phyloP scores from a whole-genome alignment of 2,888 invertebrate genomes.

The Phyllotreta striolata region DNA sequence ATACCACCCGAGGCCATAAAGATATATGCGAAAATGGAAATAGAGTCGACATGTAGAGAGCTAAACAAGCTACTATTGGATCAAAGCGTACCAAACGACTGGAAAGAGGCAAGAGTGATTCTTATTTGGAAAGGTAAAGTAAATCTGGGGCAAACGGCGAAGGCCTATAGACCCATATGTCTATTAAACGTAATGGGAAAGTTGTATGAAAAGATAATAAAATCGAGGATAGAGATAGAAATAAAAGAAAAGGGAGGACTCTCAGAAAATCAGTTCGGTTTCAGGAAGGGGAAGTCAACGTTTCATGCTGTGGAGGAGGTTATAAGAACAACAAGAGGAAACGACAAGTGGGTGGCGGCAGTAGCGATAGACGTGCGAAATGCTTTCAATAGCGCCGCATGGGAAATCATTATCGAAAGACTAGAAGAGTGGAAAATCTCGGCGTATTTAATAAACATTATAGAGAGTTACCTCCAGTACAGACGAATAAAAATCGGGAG shows the following conservation, averaged over 20 bases:
- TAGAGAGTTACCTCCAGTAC: slow-evolving; percentile 22
- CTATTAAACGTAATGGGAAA: slow-evolving; percentile 31
- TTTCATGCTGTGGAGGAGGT: slow-evolving; percentile 19
- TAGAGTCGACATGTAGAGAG: background rate
- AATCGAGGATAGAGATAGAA: background rate
- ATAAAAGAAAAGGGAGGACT: background rate
- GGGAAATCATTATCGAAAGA: slow-evolving; percentile 23
- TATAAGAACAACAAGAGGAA: background rate
- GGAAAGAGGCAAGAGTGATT: slow-evolving; percentile 27
- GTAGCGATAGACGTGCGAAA: slow-evolving; percentile 34
- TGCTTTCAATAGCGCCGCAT: slow-evolving; percentile 36
- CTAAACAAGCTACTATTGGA: slow-evolving; percentile 16
- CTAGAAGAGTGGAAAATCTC: slow-evolving; percentile 18
- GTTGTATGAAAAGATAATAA: slow-evolving; percentile 11
- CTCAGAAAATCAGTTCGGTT: background rate
- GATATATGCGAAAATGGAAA: background rate
- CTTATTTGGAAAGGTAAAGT: background rate
- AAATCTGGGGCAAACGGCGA: slow-evolving; percentile 15
- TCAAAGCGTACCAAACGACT: slow-evolving; percentile 18
- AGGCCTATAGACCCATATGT: slow-evolving; percentile 27
- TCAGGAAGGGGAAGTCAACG: slow-evolving; percentile 13
- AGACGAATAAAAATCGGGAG: slow-evolving; percentile 10
- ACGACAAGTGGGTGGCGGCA: slow-evolving; percentile 11
- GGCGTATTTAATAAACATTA: slow-evolving; percentile 2
- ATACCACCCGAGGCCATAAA: slow-evolving; percentile 27